Percentiles rank a stretch among this genome's conserved stretches.
Conservation (phyloP, 2,797 vertebrate species). For the Crax fasciolata region DNA sequence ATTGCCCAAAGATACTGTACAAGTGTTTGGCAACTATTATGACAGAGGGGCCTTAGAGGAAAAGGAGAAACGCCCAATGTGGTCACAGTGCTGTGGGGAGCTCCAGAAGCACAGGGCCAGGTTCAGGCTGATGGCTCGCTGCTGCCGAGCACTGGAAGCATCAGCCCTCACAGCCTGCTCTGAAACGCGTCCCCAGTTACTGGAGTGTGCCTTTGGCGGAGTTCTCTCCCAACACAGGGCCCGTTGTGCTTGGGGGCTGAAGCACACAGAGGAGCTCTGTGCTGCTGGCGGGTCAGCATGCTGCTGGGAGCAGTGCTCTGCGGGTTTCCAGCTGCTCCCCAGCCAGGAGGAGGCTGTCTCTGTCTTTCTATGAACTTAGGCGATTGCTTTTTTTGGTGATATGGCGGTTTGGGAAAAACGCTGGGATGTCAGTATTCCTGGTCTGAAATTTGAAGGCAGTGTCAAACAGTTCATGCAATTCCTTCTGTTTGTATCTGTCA, state of each 20-base stretch:
- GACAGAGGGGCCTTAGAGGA: neutral
- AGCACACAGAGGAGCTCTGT: neutral
- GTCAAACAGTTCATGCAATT: neutral
- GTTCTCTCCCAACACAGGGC: neutral
- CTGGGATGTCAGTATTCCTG: neutral
- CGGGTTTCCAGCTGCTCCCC: slow-evolving; percentile 31
- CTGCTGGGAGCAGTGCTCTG: neutral
- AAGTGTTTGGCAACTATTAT: neutral
- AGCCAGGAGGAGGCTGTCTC: neutral
- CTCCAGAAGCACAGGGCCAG: neutral
- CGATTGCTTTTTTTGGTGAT: neutral
- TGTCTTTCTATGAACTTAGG: neutral
- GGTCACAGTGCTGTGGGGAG: neutral
- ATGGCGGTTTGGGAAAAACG: neutral
- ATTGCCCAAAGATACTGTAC: neutral
- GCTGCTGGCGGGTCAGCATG: neutral
- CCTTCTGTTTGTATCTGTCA: neutral
- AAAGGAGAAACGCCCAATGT: neutral
- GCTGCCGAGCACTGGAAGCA: neutral
- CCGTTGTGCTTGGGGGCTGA: neutral
- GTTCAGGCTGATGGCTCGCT: neutral
- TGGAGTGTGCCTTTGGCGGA: neutral
- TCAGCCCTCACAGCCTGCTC: neutral
- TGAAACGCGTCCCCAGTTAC: neutral
- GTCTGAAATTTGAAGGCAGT: neutral